Conservation (phyloP, 2,888 invertebrate genomes). For the Heliconius ethilla region DNA sequence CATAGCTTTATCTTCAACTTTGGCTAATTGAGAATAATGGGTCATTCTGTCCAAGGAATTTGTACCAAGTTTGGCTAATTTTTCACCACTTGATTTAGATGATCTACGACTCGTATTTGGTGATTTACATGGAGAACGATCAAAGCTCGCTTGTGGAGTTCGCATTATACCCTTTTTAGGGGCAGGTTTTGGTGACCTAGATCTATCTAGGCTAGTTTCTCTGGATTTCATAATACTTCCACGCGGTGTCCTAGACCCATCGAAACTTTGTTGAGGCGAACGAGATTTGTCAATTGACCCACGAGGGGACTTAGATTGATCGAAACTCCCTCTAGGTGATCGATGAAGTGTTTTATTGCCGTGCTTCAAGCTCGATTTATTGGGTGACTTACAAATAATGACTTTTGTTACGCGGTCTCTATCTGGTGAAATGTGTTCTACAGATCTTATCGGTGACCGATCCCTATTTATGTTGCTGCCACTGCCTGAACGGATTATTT, state of each 20-base stretch:
- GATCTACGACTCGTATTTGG: slow-evolving; percentile 74
- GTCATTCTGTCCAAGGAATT: slow-evolving; percentile 77
- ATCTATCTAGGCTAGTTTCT: slow-evolving; percentile 72
- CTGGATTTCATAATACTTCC: slow-evolving; percentile 78
- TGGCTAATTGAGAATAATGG: slow-evolving; percentile 77
- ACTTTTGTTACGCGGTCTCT: slow-evolving; percentile 77
- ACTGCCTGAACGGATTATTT: slow-evolving; percentile 81
- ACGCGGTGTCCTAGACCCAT: slow-evolving; percentile 75
- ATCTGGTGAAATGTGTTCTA: slow-evolving; percentile 65
- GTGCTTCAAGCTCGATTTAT: slow-evolving; percentile 75
- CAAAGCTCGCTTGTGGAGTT: slow-evolving; percentile 77
- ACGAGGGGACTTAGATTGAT: slow-evolving; percentile 76
- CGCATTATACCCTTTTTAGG: slow-evolving; percentile 80
- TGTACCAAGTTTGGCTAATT: slow-evolving; percentile 74
- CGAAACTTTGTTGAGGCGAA: slow-evolving; percentile 83
- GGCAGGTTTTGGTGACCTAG: slow-evolving; percentile 75
- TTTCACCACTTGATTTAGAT: slow-evolving; percentile 72
- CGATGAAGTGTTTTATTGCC: slow-evolving; percentile 68
- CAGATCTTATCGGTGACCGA: slow-evolving; percentile 68
- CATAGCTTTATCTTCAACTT: slow-evolving; percentile 78
- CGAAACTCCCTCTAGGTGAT: slow-evolving; percentile 82
- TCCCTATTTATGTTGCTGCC: slow-evolving; percentile 76
- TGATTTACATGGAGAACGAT: slow-evolving; percentile 75
- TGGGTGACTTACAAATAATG: slow-evolving; percentile 78
- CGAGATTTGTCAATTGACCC: slow-evolving; percentile 81